Evolutionary conservation across 2,888 invertebrate species (phyloP), one percentile per base, ranked within the genome.

Genomic region (Cyrtodaria siliqua): DNA sequence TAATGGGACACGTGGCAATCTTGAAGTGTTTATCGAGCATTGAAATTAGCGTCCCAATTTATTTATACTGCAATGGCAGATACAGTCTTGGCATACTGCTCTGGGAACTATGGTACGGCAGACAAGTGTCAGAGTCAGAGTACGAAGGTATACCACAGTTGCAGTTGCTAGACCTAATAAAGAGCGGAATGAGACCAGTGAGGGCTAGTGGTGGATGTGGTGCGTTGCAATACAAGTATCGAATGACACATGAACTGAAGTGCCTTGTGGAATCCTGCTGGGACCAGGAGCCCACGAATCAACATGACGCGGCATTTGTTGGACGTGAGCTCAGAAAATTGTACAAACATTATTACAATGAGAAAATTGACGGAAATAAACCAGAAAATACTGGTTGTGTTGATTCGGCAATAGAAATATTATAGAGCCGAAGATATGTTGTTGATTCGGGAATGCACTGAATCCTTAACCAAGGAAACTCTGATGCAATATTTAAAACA

Each of bases 71-170:
- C n/a, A n/a, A n/a, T n/a, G 91, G 90, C 53, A 86, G 89, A 0
- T 90, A 86, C 82, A 82, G 89, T 49, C 64, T 89, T n/a, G 84
- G 80, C 16, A 81, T 89, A 16, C 77, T 90, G 14, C 57, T 88
- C 40, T 90, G 89, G 89, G 90, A 90, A 69, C 69, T 90, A 57
- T 90, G 90, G 90, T 90, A 88, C 61, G 89, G 88, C 3, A 62
- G 72, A 23, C 77, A 83, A 59, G 87, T 81, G 0, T 60, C 69
- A 1, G 72, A 74, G 14, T 23, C 53, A 0, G 64, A 64, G 20
- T 73, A 64, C 44, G 14, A 16, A n/a, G 12, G 20, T 16, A 20
- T 52, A 20, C n/a, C 44, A 16, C 12, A 27, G 0, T 47, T 23
- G 14, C 27, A 60, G n/a, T 53, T 78, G 4, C 16, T 78, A 3